A percentile compares a stretch with the other conserved stretches of the same genome.
phyloP scores from a whole-genome alignment of 2,113 vertebrate genomes.

The Engystomops pustulosus region DNA sequence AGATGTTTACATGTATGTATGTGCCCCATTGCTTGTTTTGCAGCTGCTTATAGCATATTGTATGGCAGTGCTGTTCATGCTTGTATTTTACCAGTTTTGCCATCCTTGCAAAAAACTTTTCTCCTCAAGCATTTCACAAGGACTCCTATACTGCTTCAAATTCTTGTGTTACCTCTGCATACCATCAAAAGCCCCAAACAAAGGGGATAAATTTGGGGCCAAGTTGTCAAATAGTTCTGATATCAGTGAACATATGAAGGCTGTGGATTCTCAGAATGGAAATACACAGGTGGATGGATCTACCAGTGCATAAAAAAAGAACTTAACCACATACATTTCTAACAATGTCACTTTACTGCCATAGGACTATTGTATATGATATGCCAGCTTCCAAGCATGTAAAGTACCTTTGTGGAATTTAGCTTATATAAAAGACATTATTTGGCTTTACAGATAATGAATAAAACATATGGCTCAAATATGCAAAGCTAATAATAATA shows the following conservation, averaged over 20 bases:
- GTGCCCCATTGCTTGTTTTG: constrained; percentile 83
- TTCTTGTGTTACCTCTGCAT: constrained; percentile 74
- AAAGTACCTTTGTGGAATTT: neutral
- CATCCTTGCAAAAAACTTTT: constrained; percentile 95
- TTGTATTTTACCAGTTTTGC: constrained; percentile 95
- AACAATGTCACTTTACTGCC: neutral
- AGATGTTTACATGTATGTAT: constrained; percentile 84
- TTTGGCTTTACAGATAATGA: neutral
- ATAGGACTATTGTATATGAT: neutral
- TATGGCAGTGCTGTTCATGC: constrained; percentile 89
- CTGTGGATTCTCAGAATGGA: constrained; percentile 71
- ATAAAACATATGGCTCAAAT: neutral
- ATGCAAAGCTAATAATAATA: neutral
- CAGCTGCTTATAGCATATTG: constrained; percentile 86
- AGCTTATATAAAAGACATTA: neutral
- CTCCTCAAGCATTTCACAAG: constrained; percentile 82
- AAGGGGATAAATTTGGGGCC: constrained; percentile 63
- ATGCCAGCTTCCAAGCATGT: neutral
- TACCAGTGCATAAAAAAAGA: constrained; percentile 69
- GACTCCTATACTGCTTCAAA: constrained; percentile 77
- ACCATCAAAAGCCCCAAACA: constrained; percentile 57
- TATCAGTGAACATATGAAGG: constrained; percentile 63
- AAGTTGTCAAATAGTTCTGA: constrained; percentile 65
- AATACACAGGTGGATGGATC: constrained; percentile 68
- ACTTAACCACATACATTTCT: neutral